These are phyloP conservation scores for Masticophis lateralis DNA, from an alignment of 2,797 vertebrate genomes.

Conservation along the genomic window DNA sequence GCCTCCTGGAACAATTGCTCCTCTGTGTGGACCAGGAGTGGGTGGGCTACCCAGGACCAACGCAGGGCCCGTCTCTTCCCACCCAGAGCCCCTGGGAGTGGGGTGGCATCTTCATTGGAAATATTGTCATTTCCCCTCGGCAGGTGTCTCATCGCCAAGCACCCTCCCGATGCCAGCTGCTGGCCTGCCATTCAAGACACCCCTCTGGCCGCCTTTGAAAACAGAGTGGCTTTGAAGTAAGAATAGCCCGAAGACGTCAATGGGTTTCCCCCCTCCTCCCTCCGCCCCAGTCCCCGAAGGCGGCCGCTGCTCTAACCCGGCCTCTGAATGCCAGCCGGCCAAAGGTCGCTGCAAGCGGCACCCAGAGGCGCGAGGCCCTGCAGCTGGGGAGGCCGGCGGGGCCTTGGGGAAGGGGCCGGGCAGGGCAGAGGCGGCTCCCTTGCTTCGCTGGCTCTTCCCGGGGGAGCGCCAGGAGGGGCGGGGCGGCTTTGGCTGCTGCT, in stretches of 20 bases:
- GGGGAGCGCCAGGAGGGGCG: not conserved
- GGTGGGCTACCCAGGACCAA: too few species aligned
- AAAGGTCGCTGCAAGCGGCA: conserved; percentile 71
- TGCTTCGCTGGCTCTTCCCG: too few species aligned
- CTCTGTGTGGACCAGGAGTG: not conserved
- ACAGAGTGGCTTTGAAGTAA: not conserved
- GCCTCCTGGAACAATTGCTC: not conserved
- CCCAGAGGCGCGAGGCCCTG: conserved; percentile 67
- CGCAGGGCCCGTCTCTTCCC: not conserved
- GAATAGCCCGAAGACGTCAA: not conserved
- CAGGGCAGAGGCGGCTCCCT: too few species aligned
- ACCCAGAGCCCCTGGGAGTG: not conserved
- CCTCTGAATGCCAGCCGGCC: conserved; percentile 74
- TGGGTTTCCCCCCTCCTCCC: not conserved
- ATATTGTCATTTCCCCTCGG: not conserved
- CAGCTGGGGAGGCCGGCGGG: not conserved
- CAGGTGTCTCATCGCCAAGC: not conserved
- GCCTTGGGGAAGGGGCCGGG: not conserved
- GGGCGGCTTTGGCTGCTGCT: not conserved
- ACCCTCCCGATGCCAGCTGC: not conserved
- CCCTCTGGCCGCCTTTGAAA: not conserved
- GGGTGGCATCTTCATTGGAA: not conserved
- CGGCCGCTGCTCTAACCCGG: conserved; percentile 63
- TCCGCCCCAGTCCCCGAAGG: not conserved
- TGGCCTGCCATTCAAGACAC: not conserved